Evolutionary conservation across 2,113 vertebrate species (phyloP).

Genomic region (Gobius niger): DNA sequence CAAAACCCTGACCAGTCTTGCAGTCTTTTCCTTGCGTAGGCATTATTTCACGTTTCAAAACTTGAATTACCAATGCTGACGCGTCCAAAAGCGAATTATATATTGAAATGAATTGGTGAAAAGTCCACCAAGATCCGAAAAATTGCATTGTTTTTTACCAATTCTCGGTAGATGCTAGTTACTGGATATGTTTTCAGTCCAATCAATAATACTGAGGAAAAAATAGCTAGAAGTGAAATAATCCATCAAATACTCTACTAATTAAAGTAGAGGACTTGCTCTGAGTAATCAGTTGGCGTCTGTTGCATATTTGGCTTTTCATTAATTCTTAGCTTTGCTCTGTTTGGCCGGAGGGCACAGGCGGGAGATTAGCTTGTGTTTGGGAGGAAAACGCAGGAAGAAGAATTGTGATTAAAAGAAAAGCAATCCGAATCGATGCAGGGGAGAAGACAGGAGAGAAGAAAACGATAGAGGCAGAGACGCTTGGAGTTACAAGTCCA

Average conservation of each 20-base stretch:
- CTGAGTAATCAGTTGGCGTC: constrained; percentile 42
- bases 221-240: neutral
- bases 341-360: constrained; percentile 36
- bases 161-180: neutral
- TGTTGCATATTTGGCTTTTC: constrained; percentile 39
- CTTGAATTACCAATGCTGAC: no score
- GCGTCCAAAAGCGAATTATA: no score
- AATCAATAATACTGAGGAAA: neutral
- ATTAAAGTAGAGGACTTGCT: constrained; percentile 9
- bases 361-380: constrained; percentile 23
- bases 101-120: no score
- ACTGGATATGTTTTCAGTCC: neutral
- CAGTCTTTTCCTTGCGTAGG: no score
- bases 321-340: constrained; percentile 23
- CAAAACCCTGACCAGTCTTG: no score
- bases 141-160: neutral
- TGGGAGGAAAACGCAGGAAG: neutral
- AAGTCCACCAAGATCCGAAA: neutral
- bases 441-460: constrained; percentile 4
- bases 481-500: neutral
- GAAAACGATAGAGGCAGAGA: neutral
- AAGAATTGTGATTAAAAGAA: constrained; percentile 14
- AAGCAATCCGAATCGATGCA: constrained; percentile 19
- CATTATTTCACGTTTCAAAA: no score
- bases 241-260: neutral